Evolutionary conservation across 2,113 vertebrate species (phyloP).

Genomic region (Corydoras sp.): DNA sequence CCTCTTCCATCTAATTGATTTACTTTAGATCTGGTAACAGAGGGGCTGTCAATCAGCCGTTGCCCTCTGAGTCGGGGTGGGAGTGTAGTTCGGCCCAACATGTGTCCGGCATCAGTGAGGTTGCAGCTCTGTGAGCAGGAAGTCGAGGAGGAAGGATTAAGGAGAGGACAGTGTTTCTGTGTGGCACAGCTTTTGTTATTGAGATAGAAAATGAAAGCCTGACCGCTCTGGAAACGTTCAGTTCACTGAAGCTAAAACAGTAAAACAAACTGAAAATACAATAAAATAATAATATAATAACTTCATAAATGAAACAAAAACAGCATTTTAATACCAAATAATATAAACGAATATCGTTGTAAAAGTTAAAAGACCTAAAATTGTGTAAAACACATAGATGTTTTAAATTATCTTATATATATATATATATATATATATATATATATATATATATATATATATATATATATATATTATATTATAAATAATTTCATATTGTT

Average conservation of each 20-base stretch:
- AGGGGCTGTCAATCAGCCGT: constrained; percentile 38
- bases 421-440: no score
- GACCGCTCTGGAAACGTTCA: not conserved
- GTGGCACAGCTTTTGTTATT: constrained; percentile 21
- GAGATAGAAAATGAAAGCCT: constrained; percentile 20
- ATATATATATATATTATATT: no score
- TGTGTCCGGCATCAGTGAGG: constrained; percentile 26
- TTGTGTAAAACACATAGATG: no score
- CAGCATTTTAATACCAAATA: no score
- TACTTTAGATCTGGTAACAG: constrained; percentile 41
- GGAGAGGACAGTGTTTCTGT: constrained; percentile 3
- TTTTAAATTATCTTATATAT: no score
- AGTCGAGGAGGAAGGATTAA: constrained; percentile 34
- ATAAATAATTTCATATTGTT: no score
- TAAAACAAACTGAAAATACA: no score
- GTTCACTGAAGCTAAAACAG: not conserved
- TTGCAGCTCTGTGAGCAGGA: constrained; percentile 27
- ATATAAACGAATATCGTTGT: no score
- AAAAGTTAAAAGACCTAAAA: no score
- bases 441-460: no score
- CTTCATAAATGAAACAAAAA: no score
- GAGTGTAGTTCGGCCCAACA: constrained; percentile 20
- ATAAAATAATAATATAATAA: no score
- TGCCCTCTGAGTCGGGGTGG: constrained; percentile 11
- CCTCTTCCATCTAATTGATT: constrained; percentile 35